A percentile compares a stretch with the other conserved stretches of the same genome.
phyloP scores from a whole-genome alignment of 1,140 invertebrate species.

The Papilio glaucus region DNA sequence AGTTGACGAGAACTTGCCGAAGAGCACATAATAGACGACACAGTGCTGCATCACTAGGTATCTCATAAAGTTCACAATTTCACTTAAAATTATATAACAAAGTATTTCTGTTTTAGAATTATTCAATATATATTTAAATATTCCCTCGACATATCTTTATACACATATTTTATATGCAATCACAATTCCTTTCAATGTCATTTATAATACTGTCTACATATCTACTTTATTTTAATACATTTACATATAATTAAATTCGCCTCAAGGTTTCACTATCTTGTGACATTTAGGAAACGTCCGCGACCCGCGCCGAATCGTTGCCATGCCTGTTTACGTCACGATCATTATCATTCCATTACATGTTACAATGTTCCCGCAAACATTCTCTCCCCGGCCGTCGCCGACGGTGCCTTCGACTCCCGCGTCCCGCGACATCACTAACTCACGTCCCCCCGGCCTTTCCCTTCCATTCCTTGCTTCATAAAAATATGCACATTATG shows the following conservation, averaged over 20 bases:
- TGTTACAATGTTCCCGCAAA: neutral
- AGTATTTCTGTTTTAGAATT: conserved; percentile 25
- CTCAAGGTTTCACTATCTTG: conserved; percentile 38
- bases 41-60: conserved; percentile 26
- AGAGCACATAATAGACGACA: conserved; percentile 5
- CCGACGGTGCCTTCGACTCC: neutral
- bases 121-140: conserved; percentile 43
- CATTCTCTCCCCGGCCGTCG: neutral
- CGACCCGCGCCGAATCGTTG: conserved; percentile 26
- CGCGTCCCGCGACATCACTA: neutral
- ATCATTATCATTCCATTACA: conserved; percentile 29
- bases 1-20: neutral
- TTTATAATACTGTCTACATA: conserved; percentile 36
- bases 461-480: conserved; percentile 55
- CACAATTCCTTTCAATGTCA: conserved; percentile 48
- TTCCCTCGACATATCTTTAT: conserved; percentile 42
- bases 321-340: conserved; percentile 36
- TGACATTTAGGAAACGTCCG: conserved; percentile 35
- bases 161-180: conserved; percentile 56
- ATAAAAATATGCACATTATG: conserved; percentile 78
- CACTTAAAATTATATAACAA: conserved; percentile 12
- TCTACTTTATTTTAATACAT: conserved; percentile 37
- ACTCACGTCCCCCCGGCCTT: conserved; percentile 16
- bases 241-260: conserved; percentile 38
- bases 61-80: conserved; percentile 30